phyloP scores from a whole-genome alignment of 1,140 invertebrate species.

The Camponotus pennsylvanicus region DNA sequence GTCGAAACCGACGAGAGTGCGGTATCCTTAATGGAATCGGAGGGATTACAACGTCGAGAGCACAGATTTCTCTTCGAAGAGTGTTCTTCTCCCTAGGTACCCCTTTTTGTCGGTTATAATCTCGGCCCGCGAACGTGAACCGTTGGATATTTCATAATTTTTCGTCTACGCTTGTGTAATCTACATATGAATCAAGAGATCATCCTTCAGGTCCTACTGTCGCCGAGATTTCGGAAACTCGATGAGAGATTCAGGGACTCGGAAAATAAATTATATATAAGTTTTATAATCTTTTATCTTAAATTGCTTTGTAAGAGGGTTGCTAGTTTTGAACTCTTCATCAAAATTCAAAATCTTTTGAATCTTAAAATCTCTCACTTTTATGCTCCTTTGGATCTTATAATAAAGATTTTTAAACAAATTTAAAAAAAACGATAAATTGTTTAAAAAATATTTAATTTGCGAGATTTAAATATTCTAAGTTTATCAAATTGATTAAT shows the following conservation, averaged over 20 bases:
- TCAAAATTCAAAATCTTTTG: not conserved
- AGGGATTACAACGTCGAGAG: slow-evolving; percentile 68
- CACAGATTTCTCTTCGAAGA: slow-evolving; percentile 58
- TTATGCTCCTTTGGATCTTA: not conserved
- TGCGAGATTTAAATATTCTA: not conserved
- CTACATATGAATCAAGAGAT: not conserved
- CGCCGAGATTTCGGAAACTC: not conserved
- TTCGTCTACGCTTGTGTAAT: slow-evolving; percentile 11
- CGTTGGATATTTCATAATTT: slow-evolving; percentile 57
- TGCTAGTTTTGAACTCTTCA: slow-evolving; percentile 14
- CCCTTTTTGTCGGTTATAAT: slow-evolving; percentile 46
- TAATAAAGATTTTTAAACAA: too few relatives aligned
- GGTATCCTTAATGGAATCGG: slow-evolving; percentile 70
- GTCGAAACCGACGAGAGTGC: slow-evolving; percentile 57
- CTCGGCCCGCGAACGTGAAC: slow-evolving; percentile 20
- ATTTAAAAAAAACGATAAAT: not conserved
- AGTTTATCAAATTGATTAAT: not conserved
- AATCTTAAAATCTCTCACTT: not conserved
- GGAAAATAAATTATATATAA: slow-evolving; percentile 1
- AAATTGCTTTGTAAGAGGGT: not conserved
- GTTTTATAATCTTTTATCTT: not conserved
- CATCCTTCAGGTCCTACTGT: not conserved
- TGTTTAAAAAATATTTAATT: not conserved
- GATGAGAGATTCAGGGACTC: not conserved
- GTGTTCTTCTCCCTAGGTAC: not conserved